Conservation (phyloP, 1,140 invertebrate species). For the Heliothis virescens region DNA sequence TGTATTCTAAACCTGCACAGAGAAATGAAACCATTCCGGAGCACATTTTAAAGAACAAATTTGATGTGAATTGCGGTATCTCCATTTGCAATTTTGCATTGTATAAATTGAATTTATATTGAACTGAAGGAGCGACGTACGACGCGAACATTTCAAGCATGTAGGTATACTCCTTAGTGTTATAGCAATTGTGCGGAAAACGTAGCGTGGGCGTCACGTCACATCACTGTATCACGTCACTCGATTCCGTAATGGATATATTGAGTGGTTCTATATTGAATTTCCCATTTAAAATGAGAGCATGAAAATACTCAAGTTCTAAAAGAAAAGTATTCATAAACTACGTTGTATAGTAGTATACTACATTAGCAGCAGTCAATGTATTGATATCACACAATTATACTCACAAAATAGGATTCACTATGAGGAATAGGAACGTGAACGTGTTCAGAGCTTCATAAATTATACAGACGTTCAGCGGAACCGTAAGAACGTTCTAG, state of each 20-base stretch:
- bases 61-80: slow-evolving; percentile 15
- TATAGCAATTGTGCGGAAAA: slow-evolving; percentile 45
- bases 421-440: slow-evolving; percentile 20
- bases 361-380: slow-evolving; percentile 23
- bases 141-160: slow-evolving; percentile 26
- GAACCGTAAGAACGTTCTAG: slow-evolving; percentile 49
- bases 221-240: slow-evolving; percentile 51
- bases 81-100: slow-evolving; percentile 10
- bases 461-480: slow-evolving; percentile 59
- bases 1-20: slow-evolving; percentile 43
- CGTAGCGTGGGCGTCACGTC: slow-evolving; percentile 49
- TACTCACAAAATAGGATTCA: slow-evolving; percentile 25
- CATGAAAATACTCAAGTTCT: slow-evolving; percentile 1
- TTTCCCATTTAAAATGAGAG: slow-evolving; percentile 45
- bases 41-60: slow-evolving; percentile 52
- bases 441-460: slow-evolving; percentile 39
- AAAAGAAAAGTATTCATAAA: slow-evolving; percentile 17
- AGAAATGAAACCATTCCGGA: slow-evolving; percentile 43
- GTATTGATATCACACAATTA: slow-evolving; percentile 21
- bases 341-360: background rate
- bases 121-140: slow-evolving; percentile 18
- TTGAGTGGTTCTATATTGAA: slow-evolving; percentile 53
- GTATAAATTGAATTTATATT: slow-evolving; percentile 46
- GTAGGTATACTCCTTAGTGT: slow-evolving; percentile 38
- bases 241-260: slow-evolving; percentile 51